These are phyloP conservation scores for Cremastinae sp. DNA, from an alignment of 2,888 invertebrate species.

Conservation along the genomic window DNA sequence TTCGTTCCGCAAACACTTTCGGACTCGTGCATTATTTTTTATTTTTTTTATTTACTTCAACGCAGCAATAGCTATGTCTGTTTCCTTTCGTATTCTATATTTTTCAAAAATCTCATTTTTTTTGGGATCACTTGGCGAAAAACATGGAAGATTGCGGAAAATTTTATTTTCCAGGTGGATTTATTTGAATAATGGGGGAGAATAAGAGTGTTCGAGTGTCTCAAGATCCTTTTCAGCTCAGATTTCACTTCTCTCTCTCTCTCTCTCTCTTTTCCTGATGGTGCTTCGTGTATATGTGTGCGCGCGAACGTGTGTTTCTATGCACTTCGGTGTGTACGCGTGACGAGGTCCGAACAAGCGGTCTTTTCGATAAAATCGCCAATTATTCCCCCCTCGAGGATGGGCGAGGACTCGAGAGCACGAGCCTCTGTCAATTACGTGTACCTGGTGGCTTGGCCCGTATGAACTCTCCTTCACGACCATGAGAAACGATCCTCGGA, in stretches of 20 bases:
- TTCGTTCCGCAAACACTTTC: too few species aligned
- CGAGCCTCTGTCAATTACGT: slow-evolving; percentile 77
- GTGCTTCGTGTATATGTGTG: neutral
- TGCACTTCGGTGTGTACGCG: slow-evolving; percentile 56
- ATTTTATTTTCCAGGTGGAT: too few species aligned
- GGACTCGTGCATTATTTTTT: too few species aligned
- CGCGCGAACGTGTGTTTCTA: neutral
- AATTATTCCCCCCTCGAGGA: slow-evolving; percentile 73
- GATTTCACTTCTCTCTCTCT: slow-evolving; percentile 7
- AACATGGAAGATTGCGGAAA: too few species aligned
- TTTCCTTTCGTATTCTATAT: too few species aligned
- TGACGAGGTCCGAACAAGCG: slow-evolving; percentile 58
- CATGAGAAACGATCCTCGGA: slow-evolving; percentile 70
- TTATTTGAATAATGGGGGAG: too few species aligned
- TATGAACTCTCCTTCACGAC: slow-evolving; percentile 64
- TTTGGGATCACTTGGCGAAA: too few species aligned
- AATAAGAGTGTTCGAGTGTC: too few species aligned
- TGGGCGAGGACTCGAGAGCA: slow-evolving; percentile 66
- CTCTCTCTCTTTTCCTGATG: slow-evolving; percentile 11
- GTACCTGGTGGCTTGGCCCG: slow-evolving; percentile 63
- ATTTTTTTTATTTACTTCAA: too few species aligned
- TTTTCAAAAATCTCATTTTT: too few species aligned
- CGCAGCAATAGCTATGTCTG: too few species aligned
- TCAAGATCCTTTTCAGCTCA: too few species aligned
- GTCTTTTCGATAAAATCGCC: slow-evolving; percentile 74